These are phyloP conservation scores for Acanthurus leucopareius DNA, from an alignment of 2,797 vertebrate species.

Conservation along the genomic window DNA sequence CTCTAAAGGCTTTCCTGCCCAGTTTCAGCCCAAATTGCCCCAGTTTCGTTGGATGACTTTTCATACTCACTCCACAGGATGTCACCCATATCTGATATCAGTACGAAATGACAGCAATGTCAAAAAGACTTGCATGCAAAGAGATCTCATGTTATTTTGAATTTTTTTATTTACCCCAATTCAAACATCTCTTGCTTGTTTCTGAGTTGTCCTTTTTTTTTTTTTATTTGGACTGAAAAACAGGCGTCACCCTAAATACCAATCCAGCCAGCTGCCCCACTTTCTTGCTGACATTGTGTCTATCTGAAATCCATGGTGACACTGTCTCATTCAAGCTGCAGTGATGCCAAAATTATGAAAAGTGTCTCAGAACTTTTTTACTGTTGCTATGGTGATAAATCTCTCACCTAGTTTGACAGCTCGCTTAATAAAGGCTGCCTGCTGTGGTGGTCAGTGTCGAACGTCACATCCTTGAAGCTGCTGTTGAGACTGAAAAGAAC, in stretches of 20 bases:
- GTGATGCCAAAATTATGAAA: constrained; percentile 37
- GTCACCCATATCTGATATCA: constrained; percentile 30
- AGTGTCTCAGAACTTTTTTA: background rate
- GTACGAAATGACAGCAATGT: constrained; percentile 38
- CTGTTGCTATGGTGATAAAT: constrained; percentile 41
- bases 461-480: background rate
- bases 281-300: constrained; percentile 19
- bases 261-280: constrained; percentile 44
- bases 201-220: constrained; percentile 7
- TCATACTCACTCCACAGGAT: constrained; percentile 41
- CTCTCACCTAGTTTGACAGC: constrained; percentile 33
- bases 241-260: constrained; percentile 25
- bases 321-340: constrained; percentile 20
- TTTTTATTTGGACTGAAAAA: constrained; percentile 34
- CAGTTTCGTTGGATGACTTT: constrained; percentile 27
- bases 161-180: no score
- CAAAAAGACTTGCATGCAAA: constrained; percentile 28
- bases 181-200: background rate
- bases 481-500: background rate
- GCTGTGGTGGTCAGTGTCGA: background rate
- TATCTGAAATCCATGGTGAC: constrained; percentile 44
- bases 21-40: constrained; percentile 27
- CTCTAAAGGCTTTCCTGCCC: constrained; percentile 14
- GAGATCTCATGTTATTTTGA: background rate
- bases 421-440: background rate